phyloP scores from a whole-genome alignment of 1,140 invertebrate species.

The Hylyphantes graminicola region DNA sequence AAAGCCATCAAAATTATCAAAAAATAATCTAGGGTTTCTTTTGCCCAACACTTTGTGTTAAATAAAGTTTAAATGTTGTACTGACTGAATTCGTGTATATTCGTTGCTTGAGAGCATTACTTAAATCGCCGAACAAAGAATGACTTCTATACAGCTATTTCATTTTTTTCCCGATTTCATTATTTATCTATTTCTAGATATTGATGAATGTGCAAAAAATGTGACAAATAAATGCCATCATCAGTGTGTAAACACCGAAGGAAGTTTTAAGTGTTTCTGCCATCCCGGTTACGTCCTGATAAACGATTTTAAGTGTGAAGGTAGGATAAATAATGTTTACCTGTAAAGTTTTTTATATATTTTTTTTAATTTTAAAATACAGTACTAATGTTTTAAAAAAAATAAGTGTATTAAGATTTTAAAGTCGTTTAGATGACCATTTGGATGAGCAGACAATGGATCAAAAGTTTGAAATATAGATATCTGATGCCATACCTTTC shows the following conservation, averaged over 20 bases:
- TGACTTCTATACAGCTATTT: not conserved
- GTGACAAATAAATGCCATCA: not conserved
- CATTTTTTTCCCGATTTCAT: not conserved
- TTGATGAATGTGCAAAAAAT: not conserved
- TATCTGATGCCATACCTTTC: too few species aligned
- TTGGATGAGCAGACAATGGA: too few species aligned
- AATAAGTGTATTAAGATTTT: too few species aligned
- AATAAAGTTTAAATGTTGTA: not conserved
- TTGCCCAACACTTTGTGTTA: not conserved
- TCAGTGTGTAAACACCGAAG: not conserved
- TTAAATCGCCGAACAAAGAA: not conserved
- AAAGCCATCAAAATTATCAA: not conserved
- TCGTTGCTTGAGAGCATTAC: not conserved
- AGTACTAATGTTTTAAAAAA: too few species aligned
- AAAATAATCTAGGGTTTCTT: not conserved
- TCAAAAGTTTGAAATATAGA: too few species aligned
- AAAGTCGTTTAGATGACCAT: too few species aligned
- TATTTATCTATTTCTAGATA: not conserved
- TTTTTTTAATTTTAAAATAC: too few species aligned
- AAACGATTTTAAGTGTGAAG: not conserved
- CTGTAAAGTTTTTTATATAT: too few species aligned
- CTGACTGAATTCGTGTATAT: not conserved
- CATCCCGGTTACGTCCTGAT: not conserved
- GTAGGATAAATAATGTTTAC: not conserved
- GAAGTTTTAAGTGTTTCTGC: constrained; percentile 8